Evolutionary conservation across 2,113 vertebrate genomes (phyloP).

Genomic region (Daubentonia madagascariensis): DNA sequence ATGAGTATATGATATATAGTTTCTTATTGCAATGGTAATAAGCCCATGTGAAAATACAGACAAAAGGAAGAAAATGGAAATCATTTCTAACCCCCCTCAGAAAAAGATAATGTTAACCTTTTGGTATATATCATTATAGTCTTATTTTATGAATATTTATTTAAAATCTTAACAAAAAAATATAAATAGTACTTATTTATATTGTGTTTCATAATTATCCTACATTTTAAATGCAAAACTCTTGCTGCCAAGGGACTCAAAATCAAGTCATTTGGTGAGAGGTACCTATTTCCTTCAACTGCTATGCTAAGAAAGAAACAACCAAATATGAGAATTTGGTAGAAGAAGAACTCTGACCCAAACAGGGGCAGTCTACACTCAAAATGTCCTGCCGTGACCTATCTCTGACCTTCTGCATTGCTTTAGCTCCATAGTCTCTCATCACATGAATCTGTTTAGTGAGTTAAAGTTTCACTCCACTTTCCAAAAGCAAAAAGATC

Average conservation of each 20-base stretch:
- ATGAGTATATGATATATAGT: not conserved
- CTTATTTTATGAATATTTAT: constrained; percentile 3
- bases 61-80: not conserved
- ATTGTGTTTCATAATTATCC: not conserved
- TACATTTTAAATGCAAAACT: not conserved
- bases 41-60: not conserved
- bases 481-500: not conserved
- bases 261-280: not conserved
- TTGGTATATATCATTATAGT: not conserved
- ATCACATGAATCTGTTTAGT: not conserved
- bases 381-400: not conserved
- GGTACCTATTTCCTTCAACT: not conserved
- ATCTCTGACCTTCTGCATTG: not conserved
- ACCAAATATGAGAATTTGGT: not conserved
- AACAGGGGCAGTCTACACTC: not conserved
- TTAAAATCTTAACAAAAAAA: not conserved
- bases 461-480: not conserved
- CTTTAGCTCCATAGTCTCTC: not conserved
- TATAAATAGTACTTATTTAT: not conserved
- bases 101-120: not conserved
- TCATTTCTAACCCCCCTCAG: not conserved
- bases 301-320: not conserved
- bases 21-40: not conserved
- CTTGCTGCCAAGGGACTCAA: not conserved
- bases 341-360: not conserved